These are phyloP conservation scores for Lochmaea crataegi DNA, from an alignment of 2,888 invertebrate species.

Conservation along the genomic window DNA sequence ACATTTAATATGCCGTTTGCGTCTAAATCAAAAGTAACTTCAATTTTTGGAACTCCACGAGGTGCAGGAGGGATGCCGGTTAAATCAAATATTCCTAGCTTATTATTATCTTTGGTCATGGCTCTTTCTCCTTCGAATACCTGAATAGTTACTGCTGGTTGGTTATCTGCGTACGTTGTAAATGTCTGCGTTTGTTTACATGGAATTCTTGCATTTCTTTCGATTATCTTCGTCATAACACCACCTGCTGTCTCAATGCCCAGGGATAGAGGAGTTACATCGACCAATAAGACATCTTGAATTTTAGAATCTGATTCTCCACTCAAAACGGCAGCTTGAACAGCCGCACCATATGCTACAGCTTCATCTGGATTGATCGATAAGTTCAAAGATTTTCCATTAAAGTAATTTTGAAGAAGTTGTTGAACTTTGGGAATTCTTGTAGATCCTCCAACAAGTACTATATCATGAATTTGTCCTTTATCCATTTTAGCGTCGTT, in stretches of 20 bases:
- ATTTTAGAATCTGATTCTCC: constrained; percentile 74
- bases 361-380: constrained; percentile 63
- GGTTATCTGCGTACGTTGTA: constrained; percentile 76
- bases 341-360: constrained; percentile 62
- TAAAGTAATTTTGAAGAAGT: constrained; percentile 80
- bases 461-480: constrained; percentile 79
- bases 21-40: constrained; percentile 79
- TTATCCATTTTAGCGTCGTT: constrained; percentile 83
- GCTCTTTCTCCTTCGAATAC: constrained; percentile 79
- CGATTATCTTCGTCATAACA: constrained; percentile 75
- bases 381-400: constrained; percentile 65
- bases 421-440: constrained; percentile 84
- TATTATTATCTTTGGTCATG: constrained; percentile 85
- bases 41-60: constrained; percentile 75
- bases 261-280: constrained; percentile 76
- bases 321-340: constrained; percentile 60
- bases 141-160: constrained; percentile 71
- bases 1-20: constrained; percentile 78
- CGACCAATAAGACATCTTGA: constrained; percentile 78
- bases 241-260: constrained; percentile 86
- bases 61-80: constrained; percentile 79
- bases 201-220: constrained; percentile 69
- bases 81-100: constrained; percentile 73
- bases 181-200: constrained; percentile 70
- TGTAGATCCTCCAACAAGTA: constrained; percentile 84